Base-by-base conservation (phyloP, 2,888 invertebrate genomes). In the Campoplex nolae region DNA sequence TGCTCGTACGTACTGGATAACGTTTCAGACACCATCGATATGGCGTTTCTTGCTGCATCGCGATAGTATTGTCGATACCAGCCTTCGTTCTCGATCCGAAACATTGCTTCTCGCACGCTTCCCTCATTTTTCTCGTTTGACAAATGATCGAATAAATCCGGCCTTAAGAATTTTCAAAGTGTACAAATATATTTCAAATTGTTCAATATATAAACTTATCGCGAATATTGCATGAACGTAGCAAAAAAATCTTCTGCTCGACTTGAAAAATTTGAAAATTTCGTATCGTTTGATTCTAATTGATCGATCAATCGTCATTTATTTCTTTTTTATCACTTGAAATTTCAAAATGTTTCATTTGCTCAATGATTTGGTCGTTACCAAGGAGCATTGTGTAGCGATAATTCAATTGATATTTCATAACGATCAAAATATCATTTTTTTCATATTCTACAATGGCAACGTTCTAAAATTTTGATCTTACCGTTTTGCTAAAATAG, bases 31-130 rank as follows among this genome's bases (percentile, higher is more conserved):
- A 97, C 97, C 96, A 97, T 97, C 18, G 95, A 94, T 32, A 97
- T 95, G 2, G 97, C 97, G 90, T 97, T 97, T 75, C 95, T 95
- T 0, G 96, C 96, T 0, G 97, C 96, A 75, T 96, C 96, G 3
- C 95, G 95, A 89, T 97, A 97, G 91, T 97, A 97, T 83, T 96
- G 96, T 88, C 96, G 95, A 91, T 97, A 97, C 95, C 97, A 97
- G 76, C 96, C 96, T 85, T 96, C 95, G 91, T 97, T 97, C 90
- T 96, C 96, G 74, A 95, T 93, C 62, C 96, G 95, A 92, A 96
- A 97, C 84, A 97, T 95, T 0, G 96, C 96, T 95, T 96, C 96
- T 38, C 92, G 92, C 45, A 95, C 90, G 35, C 92, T 91, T 58
- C 92, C 92, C 2, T 90, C 91, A 65, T 90, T 91, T 51, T 90